These are phyloP conservation scores for Drosophila sucinea DNA, from an alignment of 1,140 invertebrate species.

Conservation along the genomic window DNA sequence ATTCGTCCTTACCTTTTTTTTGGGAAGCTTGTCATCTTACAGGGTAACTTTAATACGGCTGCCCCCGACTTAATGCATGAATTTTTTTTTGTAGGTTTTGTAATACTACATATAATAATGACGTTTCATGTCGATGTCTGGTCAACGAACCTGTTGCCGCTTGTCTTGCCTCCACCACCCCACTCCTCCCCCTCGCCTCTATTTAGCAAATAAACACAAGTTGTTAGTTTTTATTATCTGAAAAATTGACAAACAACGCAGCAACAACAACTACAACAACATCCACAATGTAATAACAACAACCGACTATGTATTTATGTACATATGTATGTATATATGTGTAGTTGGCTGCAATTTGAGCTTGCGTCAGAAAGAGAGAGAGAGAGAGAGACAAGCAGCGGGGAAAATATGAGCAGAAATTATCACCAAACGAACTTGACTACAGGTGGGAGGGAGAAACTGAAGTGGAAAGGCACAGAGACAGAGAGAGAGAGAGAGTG, in stretches of 20 bases:
- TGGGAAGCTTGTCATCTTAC: not conserved
- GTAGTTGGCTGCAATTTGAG: conserved; percentile 15
- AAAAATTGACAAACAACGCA: conserved; percentile 42
- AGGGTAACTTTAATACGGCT: not conserved
- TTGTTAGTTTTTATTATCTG: conserved; percentile 66
- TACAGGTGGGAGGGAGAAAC: not conserved
- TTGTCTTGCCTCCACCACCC: conserved; percentile 18
- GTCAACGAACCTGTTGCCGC: conserved; percentile 58
- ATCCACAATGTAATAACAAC: conserved; percentile 26
- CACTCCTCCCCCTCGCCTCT: conserved; percentile 1
- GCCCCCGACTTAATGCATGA: not conserved
- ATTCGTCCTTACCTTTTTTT: no score
- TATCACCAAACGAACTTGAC: conserved; percentile 23
- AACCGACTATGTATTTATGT: conserved; percentile 14
- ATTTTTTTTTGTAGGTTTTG: not conserved
- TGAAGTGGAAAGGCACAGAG: not conserved
- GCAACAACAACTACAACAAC: conserved; percentile 32
- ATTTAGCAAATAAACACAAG: conserved; percentile 50
- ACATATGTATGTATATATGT: conserved; percentile 7
- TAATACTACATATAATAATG: conserved; percentile 17
- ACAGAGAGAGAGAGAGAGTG: conserved; percentile 2
- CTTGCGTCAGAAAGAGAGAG: not conserved
- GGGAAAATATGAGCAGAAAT: conserved; percentile 37
- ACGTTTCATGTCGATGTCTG: conserved; percentile 40
- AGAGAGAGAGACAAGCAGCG: not conserved